Evolutionary conservation across 2,113 vertebrate species (phyloP).

Genomic region (Scytalopus superciliaris): DNA sequence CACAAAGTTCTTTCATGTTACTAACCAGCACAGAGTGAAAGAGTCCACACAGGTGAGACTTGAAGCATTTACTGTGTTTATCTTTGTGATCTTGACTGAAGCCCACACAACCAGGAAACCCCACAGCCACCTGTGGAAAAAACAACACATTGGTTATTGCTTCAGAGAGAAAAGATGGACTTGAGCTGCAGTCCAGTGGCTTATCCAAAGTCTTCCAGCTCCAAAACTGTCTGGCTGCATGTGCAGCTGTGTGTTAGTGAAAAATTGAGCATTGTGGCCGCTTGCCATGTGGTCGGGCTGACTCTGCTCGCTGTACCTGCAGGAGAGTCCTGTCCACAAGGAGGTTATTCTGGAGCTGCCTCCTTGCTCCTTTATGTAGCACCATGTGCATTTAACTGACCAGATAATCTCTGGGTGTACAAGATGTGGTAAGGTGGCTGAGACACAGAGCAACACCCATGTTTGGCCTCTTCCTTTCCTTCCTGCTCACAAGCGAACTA

Average conservation of each 20-base stretch:
- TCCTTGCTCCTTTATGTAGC: not conserved
- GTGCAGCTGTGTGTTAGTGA: not conserved
- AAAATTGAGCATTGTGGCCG: not conserved
- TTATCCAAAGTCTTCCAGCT: not conserved
- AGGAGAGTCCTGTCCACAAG: not conserved
- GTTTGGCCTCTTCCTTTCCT: not conserved
- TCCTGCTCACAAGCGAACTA: not conserved
- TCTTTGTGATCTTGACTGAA: not conserved
- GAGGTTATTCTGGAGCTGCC: not conserved
- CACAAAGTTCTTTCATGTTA: not conserved
- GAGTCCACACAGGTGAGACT: not conserved
- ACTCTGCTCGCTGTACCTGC: not conserved
- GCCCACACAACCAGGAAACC: not conserved
- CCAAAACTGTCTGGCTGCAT: not conserved
- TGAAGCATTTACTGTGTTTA: not conserved
- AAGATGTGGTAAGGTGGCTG: not conserved
- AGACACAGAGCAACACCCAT: not conserved
- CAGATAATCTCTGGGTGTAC: not conserved
- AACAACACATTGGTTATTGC: not conserved
- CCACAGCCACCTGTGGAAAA: not conserved
- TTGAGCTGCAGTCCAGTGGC: not conserved
- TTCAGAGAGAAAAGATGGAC: not conserved
- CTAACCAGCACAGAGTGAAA: not conserved
- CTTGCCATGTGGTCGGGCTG: not conserved
- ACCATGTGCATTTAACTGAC: not conserved